Conservation (phyloP, 2,113 vertebrate genomes). For the Archilochus colubris region DNA sequence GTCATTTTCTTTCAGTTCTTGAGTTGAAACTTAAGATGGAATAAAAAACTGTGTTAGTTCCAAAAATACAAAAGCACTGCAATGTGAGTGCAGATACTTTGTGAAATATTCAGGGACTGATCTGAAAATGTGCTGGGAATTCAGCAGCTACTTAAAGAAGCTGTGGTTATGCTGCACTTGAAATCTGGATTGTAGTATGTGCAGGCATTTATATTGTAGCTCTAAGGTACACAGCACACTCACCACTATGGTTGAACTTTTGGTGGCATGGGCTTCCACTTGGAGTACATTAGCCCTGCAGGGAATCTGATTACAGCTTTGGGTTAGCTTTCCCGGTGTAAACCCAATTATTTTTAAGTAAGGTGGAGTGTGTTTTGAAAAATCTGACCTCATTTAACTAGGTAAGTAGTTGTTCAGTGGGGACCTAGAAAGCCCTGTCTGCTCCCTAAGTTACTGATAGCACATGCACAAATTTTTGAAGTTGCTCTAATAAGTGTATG, state of each 20-base stretch:
- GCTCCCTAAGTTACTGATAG: not conserved
- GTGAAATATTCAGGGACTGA: not conserved
- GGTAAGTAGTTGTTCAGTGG: not conserved
- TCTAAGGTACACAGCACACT: rapidly evolving
- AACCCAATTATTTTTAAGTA: not conserved
- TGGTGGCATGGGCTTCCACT: not conserved
- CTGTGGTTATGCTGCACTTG: not conserved
- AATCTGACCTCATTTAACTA: not conserved
- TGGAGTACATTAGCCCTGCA: not conserved
- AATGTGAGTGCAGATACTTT: not conserved
- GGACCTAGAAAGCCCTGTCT: not conserved
- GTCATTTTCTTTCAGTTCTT: conserved; percentile 7
- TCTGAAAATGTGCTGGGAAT: not conserved
- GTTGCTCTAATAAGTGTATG: not conserved
- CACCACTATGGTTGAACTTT: not conserved
- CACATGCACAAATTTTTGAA: not conserved
- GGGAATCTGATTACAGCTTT: not conserved
- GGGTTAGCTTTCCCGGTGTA: not conserved
- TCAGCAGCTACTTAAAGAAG: not conserved
- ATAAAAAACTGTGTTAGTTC: not conserved
- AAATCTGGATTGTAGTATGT: not conserved
- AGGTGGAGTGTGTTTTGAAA: not conserved
- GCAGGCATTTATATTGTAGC: not conserved
- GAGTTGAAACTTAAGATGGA: conserved; percentile 29
- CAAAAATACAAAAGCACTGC: not conserved